A percentile compares a stretch with the other conserved stretches of the same genome.
Conservation (phyloP, 2,888 invertebrate species). For the Idaea aversata region DNA sequence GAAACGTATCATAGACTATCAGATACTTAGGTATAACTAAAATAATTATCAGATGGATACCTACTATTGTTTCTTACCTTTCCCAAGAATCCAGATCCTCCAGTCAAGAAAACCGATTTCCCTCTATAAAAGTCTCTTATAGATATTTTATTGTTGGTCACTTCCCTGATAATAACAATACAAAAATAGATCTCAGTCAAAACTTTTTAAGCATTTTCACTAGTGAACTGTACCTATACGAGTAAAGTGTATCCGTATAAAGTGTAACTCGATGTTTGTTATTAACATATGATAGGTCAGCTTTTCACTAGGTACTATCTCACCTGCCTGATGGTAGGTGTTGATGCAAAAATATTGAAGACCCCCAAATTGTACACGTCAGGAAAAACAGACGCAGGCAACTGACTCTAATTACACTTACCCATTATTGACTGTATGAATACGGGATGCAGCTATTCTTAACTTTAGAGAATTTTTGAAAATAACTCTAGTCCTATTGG, state of each 20-base stretch:
- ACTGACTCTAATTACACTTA: no score
- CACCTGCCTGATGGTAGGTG: no score
- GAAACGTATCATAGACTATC: not conserved
- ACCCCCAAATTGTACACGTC: no score
- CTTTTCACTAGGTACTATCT: no score
- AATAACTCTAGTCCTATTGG: not conserved
- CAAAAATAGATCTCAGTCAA: no score
- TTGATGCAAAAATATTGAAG: no score
- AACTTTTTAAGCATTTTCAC: no score
- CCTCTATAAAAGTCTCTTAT: constrained; percentile 7
- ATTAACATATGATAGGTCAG: no score
- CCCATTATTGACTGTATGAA: not conserved
- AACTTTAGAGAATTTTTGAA: not conserved
- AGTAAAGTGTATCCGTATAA: no score
- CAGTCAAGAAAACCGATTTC: constrained; percentile 2
- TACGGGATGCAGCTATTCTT: not conserved
- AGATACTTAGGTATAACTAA: not conserved
- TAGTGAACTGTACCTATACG: no score
- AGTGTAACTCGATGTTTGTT: no score
- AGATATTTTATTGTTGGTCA: not conserved
- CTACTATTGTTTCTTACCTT: not conserved
- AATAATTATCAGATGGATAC: not conserved
- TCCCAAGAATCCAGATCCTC: not conserved
- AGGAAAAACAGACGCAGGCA: no score
- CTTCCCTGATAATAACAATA: not conserved